Evolutionary conservation across 2,888 invertebrate species (phyloP), one percentile per base, ranked within the genome.

Genomic region (Agrotis clavis): DNA sequence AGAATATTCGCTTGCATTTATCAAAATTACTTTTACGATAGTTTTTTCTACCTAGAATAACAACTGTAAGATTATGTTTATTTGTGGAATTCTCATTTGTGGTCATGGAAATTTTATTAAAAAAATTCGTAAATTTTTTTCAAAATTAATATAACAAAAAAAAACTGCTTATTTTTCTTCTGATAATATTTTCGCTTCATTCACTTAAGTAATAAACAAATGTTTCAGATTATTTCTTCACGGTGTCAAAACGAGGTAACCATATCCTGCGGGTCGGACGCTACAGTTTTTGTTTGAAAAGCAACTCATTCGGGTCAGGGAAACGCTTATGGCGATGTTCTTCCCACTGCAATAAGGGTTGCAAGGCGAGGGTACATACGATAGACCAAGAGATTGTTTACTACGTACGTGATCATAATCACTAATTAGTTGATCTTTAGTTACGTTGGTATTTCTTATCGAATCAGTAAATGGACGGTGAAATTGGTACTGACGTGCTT

Each of bases 261-360:
- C 16, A 68, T 25, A 77, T 77, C 0, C 69, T 74, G 7, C 69
- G 73, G 73, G 41, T 74, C 2, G 73, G 73, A 1, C 51, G 19
- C 0, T 60, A 74, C 59, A 74, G 73, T 60, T 74, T 77, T 18
- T 74, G 73, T 13, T 53, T 74, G 59, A 74, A 74, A 11, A 74
- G 53, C 9, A 74, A 76, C 16, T 74, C 73, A 0, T 25, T 53
- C 1, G 59, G 77, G 30, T 77, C 77, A 13, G n/a, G 69, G 0
- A 84, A 74, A 73, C 78, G 57, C 0, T 18, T 54, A 0, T 88
- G 88, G 88, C 62, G 71, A 4, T 88, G 88, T 67, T 85, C 88
- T 4, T 84, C 87, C 0, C 82, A 87, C 16, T 71, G 81, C 21
- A 60, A 48, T 18, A 86, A 72, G 45, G 70, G 74, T 9, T 89